Percentiles rank a stretch among this genome's conserved stretches.
These are phyloP conservation scores for Ips nitidus DNA, from an alignment of 1,140 invertebrate species.

Conservation along the genomic window DNA sequence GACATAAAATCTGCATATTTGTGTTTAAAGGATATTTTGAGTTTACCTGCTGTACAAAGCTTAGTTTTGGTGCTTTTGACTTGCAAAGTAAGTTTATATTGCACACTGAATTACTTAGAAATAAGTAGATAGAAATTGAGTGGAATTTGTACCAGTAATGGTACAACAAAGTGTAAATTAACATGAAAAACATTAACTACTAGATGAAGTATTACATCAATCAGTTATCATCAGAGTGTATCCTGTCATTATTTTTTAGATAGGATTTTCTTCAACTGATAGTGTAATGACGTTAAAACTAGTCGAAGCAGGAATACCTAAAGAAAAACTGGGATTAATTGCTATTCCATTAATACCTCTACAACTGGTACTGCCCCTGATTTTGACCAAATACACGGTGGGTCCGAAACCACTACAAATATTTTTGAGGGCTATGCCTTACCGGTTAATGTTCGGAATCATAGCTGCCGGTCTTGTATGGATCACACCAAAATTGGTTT, in stretches of 20 bases:
- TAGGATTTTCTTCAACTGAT: conserved; percentile 96
- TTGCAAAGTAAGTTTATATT: conserved; percentile 70
- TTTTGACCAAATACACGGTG: conserved; percentile 63
- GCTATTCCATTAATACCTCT: conserved; percentile 91
- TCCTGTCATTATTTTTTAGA: conserved; percentile 58
- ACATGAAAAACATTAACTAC: neutral
- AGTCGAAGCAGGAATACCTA: conserved; percentile 92
- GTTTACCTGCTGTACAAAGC: conserved; percentile 76
- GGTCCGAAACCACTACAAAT: conserved; percentile 84
- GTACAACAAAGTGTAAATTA: neutral
- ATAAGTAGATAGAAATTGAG: neutral
- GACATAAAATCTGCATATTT: conserved; percentile 75
- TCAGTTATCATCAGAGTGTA: neutral
- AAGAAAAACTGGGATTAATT: conserved; percentile 90
- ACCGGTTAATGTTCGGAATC: conserved; percentile 81
- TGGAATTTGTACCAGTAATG: too few species aligned
- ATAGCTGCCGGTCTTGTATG: conserved; percentile 83
- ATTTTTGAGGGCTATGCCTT: conserved; percentile 88
- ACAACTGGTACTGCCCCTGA: conserved; percentile 89
- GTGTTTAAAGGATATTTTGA: conserved; percentile 80
- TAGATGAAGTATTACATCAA: neutral
- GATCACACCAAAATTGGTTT: conserved; percentile 73
- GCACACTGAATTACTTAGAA: neutral
- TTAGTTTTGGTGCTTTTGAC: conserved; percentile 85
- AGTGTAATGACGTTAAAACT: conserved; percentile 92